These are phyloP conservation scores for Smittia sp. DNA, from an alignment of 2,888 invertebrate genomes.

Conservation along the genomic window DNA sequence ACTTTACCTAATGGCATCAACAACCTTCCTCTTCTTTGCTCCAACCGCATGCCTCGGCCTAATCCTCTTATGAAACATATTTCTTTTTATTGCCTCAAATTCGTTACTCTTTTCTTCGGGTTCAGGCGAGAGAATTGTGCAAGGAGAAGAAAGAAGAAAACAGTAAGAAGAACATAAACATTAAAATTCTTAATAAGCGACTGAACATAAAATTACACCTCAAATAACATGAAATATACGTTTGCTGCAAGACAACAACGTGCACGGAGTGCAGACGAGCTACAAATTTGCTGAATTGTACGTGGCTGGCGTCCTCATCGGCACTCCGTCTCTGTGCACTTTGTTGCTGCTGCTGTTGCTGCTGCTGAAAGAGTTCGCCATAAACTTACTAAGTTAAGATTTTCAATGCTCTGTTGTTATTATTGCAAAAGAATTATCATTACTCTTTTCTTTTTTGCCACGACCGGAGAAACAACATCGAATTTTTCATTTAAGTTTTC, in stretches of 20 bases:
- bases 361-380: slow-evolving; percentile 23
- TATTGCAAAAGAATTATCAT: slow-evolving; percentile 35
- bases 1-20: too few species aligned
- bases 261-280: background rate
- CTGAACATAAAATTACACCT: slow-evolving; percentile 32
- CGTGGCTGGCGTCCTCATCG: too few species aligned
- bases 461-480: slow-evolving; percentile 26
- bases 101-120: background rate
- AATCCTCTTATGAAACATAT: slow-evolving; percentile 29
- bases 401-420: slow-evolving; percentile 23
- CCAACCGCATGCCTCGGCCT: too few species aligned
- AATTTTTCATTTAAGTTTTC: slow-evolving; percentile 25
- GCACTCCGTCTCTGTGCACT: background rate
- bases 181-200: slow-evolving; percentile 34
- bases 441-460: slow-evolving; percentile 19
- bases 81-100: slow-evolving; percentile 24
- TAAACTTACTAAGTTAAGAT: slow-evolving; percentile 24
- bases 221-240: slow-evolving; percentile 9
- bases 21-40: too few species aligned
- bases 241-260: background rate
- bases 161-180: slow-evolving; percentile 25
- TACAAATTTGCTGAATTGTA: slow-evolving; percentile 26
- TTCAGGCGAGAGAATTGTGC: too few species aligned
- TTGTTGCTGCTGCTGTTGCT: slow-evolving; percentile 17
- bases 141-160: background rate